Percentiles rank a stretch among this genome's conserved stretches.
Evolutionary conservation across 2,113 vertebrate species (phyloP).

Genomic region (Hylia prasina): DNA sequence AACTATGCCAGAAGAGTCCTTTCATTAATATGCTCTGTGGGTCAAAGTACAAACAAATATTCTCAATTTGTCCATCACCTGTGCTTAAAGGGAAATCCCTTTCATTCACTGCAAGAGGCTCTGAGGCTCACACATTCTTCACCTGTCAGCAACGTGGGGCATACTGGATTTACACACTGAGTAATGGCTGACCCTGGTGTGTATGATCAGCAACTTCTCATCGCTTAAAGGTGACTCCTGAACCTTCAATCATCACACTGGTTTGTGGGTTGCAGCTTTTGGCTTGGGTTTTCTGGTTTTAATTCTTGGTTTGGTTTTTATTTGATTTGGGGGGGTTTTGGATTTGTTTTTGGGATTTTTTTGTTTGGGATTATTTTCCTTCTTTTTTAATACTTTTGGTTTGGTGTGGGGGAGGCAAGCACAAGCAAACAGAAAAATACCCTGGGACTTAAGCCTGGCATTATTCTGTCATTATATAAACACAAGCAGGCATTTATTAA

Average conservation of each 20-base stretch:
- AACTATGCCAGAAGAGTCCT: not conserved
- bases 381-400: not conserved
- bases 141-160: accelerated
- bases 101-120: not conserved
- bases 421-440: not conserved
- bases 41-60: not conserved
- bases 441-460: not conserved
- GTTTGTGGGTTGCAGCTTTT: not conserved
- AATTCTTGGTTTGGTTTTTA: not conserved
- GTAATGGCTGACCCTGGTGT: accelerated
- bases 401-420: not conserved
- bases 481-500: not conserved
- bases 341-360: not conserved
- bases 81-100: not conserved
- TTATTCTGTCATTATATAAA: not conserved
- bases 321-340: not conserved
- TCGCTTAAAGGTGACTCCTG: not conserved
- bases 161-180: not conserved
- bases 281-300: not conserved
- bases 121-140: not conserved
- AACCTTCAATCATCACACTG: not conserved
- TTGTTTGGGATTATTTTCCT: not conserved
- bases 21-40: not conserved
- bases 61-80: not conserved
- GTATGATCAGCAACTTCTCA: not conserved